Evolutionary conservation across 2,113 vertebrate species (phyloP), one percentile per base, ranked within the genome.

Genomic region (Eidolon helvum): DNA sequence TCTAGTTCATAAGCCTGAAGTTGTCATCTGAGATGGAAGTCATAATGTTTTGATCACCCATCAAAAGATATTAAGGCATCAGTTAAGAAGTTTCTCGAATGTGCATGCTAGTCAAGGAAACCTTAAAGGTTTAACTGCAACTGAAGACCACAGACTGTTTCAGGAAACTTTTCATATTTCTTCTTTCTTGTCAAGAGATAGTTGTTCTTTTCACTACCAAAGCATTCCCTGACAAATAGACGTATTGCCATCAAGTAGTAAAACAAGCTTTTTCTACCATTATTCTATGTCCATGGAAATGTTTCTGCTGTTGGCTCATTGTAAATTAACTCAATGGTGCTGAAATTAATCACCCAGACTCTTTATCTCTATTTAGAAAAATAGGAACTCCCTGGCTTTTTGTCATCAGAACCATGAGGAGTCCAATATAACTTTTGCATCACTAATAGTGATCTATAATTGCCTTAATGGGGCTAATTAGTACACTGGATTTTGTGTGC

Each of bases 391-490:
- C 69, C 90, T 89, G 61, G 77, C 45, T 84, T 95, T 96, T 82
- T 97, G 83, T 96, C 83, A 72, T 30, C 45, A 68, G 65, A 94
- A 80, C 53, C 50, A 78, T 22, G 74, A 97, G 57, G 74, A 94
- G 24, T 65, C 82, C 89, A 91, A 72, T 75, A 92, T 77, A 93
- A 96, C 74, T 82, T 91, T 80, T 87, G 33, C 69, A 90, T 93
- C 96, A 95, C 87, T 96, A 96, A 93, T 82, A 87, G 69, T 38
- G 21, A 28, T 97, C 63, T 86, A 6, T 96, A 97, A 96, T 95
- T 95, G 78, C 69, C 89, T 97, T 97, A 96, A 97, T 93, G 92
- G 89, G 35, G 53, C 95, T 98, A 96, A 98, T 98, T 98, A 97
- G 95, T 80, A 78, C 84, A 77, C 88, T 78, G 55, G 75, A 69